Evolutionary conservation across 2,888 invertebrate genomes (phyloP), one percentile per base, ranked within the genome.

Genomic region (Piscicola geometra): DNA sequence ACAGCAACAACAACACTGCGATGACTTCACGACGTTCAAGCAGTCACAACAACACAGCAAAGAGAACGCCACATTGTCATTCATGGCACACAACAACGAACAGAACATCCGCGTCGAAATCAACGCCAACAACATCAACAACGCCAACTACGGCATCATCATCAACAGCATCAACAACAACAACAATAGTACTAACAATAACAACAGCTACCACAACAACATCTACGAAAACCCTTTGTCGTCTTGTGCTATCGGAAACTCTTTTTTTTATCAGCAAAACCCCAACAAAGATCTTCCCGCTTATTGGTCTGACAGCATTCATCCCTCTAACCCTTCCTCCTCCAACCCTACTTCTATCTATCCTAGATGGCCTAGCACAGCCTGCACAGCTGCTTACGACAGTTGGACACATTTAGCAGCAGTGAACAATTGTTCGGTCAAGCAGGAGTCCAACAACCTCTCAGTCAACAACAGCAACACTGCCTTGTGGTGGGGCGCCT

Each of bases 231-330:
- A 73, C 30, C 35, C 64, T n/a, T 35, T 73, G n/a, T 73, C 73
- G 1, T 73, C 73, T 30, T 73, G 73, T 73, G 73, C 73, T n/a
- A 73, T 73, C 32, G 64, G 73, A 21, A 73, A 73, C n/a, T 64
- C 73, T n/a, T 35, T 73, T 36, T 73, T 73, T 35, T 73, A 73
- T 36, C 60, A 47, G 3, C 52, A n/a, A 2, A 60, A 64, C 41
- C 21, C 50, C n/a, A 73, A 32, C 64, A 33, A 56, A 18, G 73
- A 36, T n/a, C 28, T 73, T 25, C 21, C 73, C 9, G 32, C 47
- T 21, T 73, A 73, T 36, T 73, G 73, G 71, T 15, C 73, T 3
- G 73, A 56, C 35, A 41, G 30, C 50, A 25, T 71, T 32, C 56
- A 73, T 33, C 5, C 35, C 35, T 9, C 67, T 21, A 33, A 32